Evolutionary conservation across 2,888 invertebrate genomes (phyloP).

Genomic region (Campoplex capitator): DNA sequence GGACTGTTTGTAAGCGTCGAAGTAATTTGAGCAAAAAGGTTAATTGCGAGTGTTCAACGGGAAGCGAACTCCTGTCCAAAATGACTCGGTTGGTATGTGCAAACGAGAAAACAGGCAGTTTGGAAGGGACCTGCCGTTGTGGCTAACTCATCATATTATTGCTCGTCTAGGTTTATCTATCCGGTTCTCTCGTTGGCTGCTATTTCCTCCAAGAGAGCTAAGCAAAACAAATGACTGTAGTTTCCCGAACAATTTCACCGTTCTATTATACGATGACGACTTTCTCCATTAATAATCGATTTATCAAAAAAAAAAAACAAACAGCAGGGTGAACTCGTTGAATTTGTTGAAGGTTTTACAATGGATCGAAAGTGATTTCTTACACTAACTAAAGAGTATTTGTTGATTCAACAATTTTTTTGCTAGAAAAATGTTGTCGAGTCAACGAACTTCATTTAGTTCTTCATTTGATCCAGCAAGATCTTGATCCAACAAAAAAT

Average conservation of each 20-base stretch:
- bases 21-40: slow-evolving; percentile 32
- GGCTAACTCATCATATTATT: slow-evolving; percentile 41
- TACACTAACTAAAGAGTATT: too few relatives aligned
- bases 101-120: slow-evolving; percentile 29
- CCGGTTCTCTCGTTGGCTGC: slow-evolving; percentile 44
- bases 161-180: slow-evolving; percentile 35
- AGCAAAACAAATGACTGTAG: slow-evolving; percentile 76
- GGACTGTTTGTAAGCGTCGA: slow-evolving; percentile 20
- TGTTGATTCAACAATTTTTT: too few relatives aligned
- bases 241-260: slow-evolving; percentile 73
- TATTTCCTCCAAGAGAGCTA: slow-evolving; percentile 41
- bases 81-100: slow-evolving; percentile 21
- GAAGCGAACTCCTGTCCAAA: slow-evolving; percentile 14
- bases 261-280: slow-evolving; percentile 78
- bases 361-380: not conserved
- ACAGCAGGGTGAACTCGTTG: slow-evolving; percentile 71
- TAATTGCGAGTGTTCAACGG: slow-evolving; percentile 17
- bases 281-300: slow-evolving; percentile 81
- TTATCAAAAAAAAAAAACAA: slow-evolving; percentile 68
- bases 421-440: too few relatives aligned
- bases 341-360: not conserved
- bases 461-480: too few relatives aligned
- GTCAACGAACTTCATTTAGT: too few relatives aligned
- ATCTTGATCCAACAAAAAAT: too few relatives aligned
- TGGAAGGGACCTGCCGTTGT: slow-evolving; percentile 21